A percentile compares a stretch with the other conserved stretches of the same genome.
These are phyloP conservation scores for Ginglymostoma cirratum DNA, from an alignment of 2,113 vertebrate species.

Conservation along the genomic window DNA sequence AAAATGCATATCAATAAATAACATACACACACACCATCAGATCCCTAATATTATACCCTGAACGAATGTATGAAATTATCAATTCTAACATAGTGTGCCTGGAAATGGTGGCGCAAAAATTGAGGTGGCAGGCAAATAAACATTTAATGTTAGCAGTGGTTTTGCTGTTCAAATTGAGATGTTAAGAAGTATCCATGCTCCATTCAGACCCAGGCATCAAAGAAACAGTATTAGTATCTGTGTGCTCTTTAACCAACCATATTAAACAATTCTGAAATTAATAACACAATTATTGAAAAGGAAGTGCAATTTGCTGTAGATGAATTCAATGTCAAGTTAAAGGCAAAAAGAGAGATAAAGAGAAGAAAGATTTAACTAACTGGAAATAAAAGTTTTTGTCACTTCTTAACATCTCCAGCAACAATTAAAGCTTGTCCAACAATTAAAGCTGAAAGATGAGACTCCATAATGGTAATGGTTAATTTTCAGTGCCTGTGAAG, in stretches of 20 bases:
- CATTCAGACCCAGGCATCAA: neutral
- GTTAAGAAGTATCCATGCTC: too few species aligned
- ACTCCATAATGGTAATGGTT: neutral
- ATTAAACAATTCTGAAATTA: neutral
- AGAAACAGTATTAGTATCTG: neutral
- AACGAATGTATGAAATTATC: neutral
- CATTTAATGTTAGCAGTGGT: neutral
- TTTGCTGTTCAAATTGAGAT: neutral
- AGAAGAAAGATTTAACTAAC: neutral
- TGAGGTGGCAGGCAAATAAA: neutral
- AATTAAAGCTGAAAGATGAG: neutral
- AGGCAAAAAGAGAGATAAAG: neutral
- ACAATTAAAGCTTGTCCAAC: too few species aligned
- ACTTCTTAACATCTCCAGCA: neutral
- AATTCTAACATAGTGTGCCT: neutral
- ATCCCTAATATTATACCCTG: neutral
- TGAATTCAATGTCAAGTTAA: neutral
- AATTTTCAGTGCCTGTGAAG: neutral
- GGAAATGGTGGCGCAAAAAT: neutral
- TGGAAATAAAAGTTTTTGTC: neutral
- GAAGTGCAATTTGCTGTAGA: neutral
- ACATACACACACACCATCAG: neutral
- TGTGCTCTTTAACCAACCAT: neutral
- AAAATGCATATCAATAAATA: neutral
- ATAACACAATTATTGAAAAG: neutral